A percentile compares a stretch with the other conserved stretches of the same genome.
phyloP scores from a whole-genome alignment of 2,888 invertebrate genomes.

The Resseliella maxima region DNA sequence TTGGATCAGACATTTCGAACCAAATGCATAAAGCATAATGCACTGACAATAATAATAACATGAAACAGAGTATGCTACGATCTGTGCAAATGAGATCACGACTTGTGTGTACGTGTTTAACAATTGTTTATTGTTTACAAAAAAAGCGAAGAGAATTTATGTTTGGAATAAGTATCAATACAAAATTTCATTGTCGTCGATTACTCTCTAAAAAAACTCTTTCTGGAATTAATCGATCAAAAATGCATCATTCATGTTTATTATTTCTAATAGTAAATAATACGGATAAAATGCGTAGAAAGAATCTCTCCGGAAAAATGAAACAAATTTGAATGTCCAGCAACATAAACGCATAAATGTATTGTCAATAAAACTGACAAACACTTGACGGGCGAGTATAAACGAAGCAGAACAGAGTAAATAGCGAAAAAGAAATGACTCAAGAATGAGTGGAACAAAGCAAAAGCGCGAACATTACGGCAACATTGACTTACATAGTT shows the following conservation, averaged over 20 bases:
- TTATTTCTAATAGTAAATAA: background rate
- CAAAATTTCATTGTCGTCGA: background rate
- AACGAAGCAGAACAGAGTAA: background rate
- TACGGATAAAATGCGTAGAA: background rate
- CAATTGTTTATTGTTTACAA: background rate
- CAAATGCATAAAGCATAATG: background rate
- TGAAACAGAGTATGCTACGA: background rate
- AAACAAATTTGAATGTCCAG: background rate
- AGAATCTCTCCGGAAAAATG: background rate
- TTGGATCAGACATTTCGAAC: background rate
- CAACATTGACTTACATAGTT: background rate
- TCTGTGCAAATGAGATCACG: background rate
- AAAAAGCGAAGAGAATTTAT: background rate
- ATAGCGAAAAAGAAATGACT: background rate
- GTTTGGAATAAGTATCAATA: background rate
- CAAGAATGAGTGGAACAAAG: background rate
- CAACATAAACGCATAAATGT: background rate
- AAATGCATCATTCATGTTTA: background rate
- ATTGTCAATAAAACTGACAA: background rate
- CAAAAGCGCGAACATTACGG: background rate
- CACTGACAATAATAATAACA: too few relatives aligned
- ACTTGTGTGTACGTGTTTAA: background rate
- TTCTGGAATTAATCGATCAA: background rate
- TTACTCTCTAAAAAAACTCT: too few relatives aligned
- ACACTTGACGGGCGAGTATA: background rate